These are phyloP conservation scores for Agrotis segetum DNA, from an alignment of 2,888 invertebrate genomes.

Conservation along the genomic window DNA sequence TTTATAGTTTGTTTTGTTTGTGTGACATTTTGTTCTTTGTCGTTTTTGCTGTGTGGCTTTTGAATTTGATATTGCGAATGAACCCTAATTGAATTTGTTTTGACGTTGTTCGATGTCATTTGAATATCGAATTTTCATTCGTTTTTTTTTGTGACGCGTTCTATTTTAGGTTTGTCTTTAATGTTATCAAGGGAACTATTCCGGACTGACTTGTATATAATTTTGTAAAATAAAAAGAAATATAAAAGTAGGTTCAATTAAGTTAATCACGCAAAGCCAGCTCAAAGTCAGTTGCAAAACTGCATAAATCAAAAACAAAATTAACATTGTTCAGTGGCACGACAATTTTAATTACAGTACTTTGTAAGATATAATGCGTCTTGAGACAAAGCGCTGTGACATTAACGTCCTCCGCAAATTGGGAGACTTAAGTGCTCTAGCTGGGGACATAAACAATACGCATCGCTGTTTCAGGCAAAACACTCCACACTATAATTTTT, in stretches of 20 bases:
- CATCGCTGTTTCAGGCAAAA: slow-evolving; percentile 88
- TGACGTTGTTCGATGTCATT: slow-evolving; percentile 21
- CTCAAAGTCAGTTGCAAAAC: slow-evolving; percentile 8
- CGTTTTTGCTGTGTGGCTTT: slow-evolving; percentile 19
- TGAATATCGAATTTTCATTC: slow-evolving; percentile 8
- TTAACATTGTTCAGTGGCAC: slow-evolving; percentile 70
- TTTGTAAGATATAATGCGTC: slow-evolving; percentile 85
- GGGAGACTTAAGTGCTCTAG: slow-evolving; percentile 86
- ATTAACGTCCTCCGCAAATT: slow-evolving; percentile 87
- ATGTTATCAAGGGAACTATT: no score
- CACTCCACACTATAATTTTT: slow-evolving; percentile 90
- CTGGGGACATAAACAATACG: slow-evolving; percentile 87
- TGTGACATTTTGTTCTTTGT: slow-evolving; percentile 26
- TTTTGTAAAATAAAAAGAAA: not conserved
- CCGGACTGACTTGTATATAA: not conserved
- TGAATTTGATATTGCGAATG: slow-evolving; percentile 21
- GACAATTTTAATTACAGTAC: slow-evolving; percentile 85
- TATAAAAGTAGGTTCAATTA: not conserved
- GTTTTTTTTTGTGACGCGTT: not conserved
- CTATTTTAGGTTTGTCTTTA: not conserved
- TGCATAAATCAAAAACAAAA: slow-evolving; percentile 62
- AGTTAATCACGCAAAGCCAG: slow-evolving; percentile 7
- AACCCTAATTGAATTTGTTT: slow-evolving; percentile 30
- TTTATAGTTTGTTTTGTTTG: slow-evolving; percentile 49
- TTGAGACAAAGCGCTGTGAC: slow-evolving; percentile 83